Base-by-base conservation (phyloP, 2,888 invertebrate genomes). In the Candidula unifasciata region DNA sequence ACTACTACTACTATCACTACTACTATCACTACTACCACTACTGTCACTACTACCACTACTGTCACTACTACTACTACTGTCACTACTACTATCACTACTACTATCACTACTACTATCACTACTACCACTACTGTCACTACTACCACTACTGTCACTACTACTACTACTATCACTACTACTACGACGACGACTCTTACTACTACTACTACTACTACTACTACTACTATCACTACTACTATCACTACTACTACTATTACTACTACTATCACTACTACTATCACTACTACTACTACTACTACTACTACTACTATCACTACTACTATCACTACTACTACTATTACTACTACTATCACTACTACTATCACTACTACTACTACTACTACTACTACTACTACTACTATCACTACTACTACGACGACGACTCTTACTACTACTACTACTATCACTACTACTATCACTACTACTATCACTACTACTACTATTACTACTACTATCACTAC, bases 341-440 rank as follows among this genome's bases (percentile, higher is more conserved):
- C 18, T 33, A 74, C 74, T 74, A 33, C 18, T 74, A 33, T 33
- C 33, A 74, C 74, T 74, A 74, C 74, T 74, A 33, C 74, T 74
- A 74, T 35, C 33, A 74, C 74, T 74, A 74, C 74, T 21, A 74
- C 33, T 74, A 74, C 33, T 74, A 74, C 74, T 74, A 74, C 74
- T 74, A 74, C 37, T 74, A 74, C 74, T 74, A 74, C 74, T 74
- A 74, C 74, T 74, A 74, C 33, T 74, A 74, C 74, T 74, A 74
- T 35, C 33, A 74, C 74, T n/a, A n/a, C n/a, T n/a, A n/a, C n/a
- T n/a, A n/a, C n/a, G n/a, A n/a, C n/a, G n/a, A n/a, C n/a, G n/a
- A n/a, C n/a, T n/a, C n/a, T n/a, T n/a, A n/a, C n/a, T n/a, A n/a
- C n/a, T n/a, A n/a, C n/a, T n/a, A n/a, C n/a, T n/a, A n/a, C n/a